A percentile compares a stretch with the other conserved stretches of the same genome.
phyloP scores from a whole-genome alignment of 2,888 invertebrate species.

The Pseudococcus longispinus region DNA sequence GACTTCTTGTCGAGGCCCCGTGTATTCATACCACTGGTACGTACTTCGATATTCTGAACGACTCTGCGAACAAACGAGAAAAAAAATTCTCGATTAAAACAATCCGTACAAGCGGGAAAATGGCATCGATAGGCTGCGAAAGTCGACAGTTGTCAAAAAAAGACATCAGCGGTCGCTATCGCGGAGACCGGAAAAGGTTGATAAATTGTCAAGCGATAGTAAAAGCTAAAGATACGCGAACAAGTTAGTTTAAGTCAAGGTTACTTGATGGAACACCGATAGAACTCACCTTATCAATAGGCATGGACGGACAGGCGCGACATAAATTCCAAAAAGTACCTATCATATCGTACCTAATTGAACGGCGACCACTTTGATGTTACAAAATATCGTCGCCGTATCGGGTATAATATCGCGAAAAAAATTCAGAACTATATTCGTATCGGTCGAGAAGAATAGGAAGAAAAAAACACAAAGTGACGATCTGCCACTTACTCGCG shows the following conservation, averaged over 20 bases:
- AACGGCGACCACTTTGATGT: background rate
- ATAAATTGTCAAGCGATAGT: slow-evolving; percentile 9
- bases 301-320: slow-evolving; percentile 96
- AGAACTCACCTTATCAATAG: slow-evolving; percentile 86
- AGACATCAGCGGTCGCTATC: background rate
- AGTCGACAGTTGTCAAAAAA: background rate
- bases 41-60: slow-evolving; percentile 94
- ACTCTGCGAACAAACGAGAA: slow-evolving; percentile 69
- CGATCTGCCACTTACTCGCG: slow-evolving; percentile 37
- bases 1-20: slow-evolving; percentile 68
- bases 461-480: background rate
- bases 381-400: slow-evolving; percentile 7
- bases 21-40: slow-evolving; percentile 93
- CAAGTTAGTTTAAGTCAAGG: slow-evolving; percentile 15
- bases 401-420: background rate
- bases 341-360: slow-evolving; percentile 71
- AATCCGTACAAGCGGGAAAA: background rate
- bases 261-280: background rate
- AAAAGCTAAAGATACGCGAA: background rate
- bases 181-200: background rate
- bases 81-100: background rate
- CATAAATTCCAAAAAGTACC: slow-evolving; percentile 97
- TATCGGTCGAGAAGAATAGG: background rate
- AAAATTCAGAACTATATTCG: background rate
- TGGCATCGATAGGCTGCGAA: background rate